Evolutionary conservation across 2,113 vertebrate species (phyloP).

Genomic region (Clarias macrocephalus): DNA sequence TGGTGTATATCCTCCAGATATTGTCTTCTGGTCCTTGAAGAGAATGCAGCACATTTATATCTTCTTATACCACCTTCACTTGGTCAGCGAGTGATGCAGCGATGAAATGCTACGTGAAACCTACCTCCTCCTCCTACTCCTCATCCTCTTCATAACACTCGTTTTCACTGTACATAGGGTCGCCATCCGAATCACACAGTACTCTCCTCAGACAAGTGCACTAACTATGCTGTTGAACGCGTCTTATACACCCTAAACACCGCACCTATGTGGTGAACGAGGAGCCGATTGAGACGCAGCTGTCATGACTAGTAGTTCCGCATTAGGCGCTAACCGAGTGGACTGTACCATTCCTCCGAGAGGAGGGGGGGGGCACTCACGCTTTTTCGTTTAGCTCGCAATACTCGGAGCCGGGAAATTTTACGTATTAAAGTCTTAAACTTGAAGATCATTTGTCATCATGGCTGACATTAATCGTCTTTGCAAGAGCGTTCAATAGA

Average conservation of each 20-base stretch:
- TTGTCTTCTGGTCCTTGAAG: not conserved
- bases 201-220: not conserved
- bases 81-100: not conserved
- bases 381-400: not conserved
- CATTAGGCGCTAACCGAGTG: slow-evolving; percentile 56
- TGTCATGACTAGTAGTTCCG: slow-evolving; percentile 67
- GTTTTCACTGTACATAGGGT: not conserved
- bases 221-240: not conserved
- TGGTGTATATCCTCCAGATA: slow-evolving; percentile 1
- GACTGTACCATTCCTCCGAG: slow-evolving; percentile 46
- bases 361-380: not conserved
- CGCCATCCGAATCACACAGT: not conserved
- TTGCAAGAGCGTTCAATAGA: not conserved
- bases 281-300: not conserved
- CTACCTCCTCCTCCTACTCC: not conserved
- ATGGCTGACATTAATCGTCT: not conserved
- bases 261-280: not conserved
- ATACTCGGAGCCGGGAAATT: not conserved
- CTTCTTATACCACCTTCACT: not conserved
- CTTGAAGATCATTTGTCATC: no score
- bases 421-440: not conserved
- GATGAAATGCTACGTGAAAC: slow-evolving; percentile 21
- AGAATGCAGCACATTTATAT: not conserved
- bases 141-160: not conserved
- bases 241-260: not conserved